phyloP scores from a whole-genome alignment of 1,140 invertebrate genomes.

The Drosophila baimaii region DNA sequence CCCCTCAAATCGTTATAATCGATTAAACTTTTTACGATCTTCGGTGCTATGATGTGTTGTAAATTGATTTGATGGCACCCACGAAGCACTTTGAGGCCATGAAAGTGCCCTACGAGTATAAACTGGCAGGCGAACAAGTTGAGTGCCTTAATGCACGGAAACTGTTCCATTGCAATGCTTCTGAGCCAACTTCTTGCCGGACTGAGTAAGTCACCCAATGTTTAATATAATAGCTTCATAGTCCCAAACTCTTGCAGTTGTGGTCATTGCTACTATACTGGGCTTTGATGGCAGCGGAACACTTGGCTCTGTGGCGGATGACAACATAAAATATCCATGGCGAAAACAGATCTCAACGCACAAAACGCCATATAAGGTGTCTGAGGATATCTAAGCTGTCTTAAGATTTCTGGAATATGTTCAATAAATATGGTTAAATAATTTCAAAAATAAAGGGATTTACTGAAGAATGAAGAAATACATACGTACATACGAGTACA shows the following conservation, averaged over 20 bases:
- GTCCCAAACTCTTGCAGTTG: constrained; percentile 10
- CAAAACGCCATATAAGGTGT: constrained; percentile 36
- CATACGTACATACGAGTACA: too few species aligned
- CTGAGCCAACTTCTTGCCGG: constrained; percentile 1
- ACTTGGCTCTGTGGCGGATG: neutral
- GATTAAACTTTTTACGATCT: constrained; percentile 44
- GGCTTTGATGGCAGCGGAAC: neutral
- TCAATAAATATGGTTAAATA: neutral
- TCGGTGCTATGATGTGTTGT: constrained; percentile 28
- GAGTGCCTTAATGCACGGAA: constrained; percentile 8
- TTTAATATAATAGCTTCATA: neutral
- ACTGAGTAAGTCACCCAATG: constrained; percentile 34
- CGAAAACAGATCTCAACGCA: constrained; percentile 5
- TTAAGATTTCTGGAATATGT: neutral
- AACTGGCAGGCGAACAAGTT: constrained; percentile 3
- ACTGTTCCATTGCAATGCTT: constrained; percentile 29
- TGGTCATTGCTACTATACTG: neutral
- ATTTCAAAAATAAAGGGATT: neutral
- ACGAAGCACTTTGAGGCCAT: constrained; percentile 5
- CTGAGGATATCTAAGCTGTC: constrained; percentile 34
- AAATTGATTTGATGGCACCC: constrained; percentile 54
- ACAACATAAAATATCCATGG: constrained; percentile 8
- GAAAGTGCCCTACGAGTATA: constrained; percentile 26
- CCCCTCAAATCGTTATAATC: constrained; percentile 1
- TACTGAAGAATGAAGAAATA: neutral